Percentiles rank a stretch among this genome's conserved stretches.
phyloP scores from a whole-genome alignment of 2,113 vertebrate genomes.

The Takifugu bimaculatus region DNA sequence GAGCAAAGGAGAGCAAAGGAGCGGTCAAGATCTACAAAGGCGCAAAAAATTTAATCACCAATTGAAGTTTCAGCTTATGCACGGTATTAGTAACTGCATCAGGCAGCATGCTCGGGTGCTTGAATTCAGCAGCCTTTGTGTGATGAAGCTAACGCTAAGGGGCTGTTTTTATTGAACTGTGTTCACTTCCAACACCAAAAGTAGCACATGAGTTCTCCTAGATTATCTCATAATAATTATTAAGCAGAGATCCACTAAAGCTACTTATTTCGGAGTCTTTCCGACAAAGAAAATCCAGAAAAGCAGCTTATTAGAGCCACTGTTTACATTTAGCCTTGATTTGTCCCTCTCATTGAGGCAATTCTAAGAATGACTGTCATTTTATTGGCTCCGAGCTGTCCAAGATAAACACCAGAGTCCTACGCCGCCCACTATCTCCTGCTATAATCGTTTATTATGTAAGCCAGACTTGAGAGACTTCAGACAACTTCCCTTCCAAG shows the following conservation, averaged over 20 bases:
- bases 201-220: too few relatives aligned
- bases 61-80: constrained; percentile 19
- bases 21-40: background rate
- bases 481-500: constrained; percentile 34
- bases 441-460: constrained; percentile 63
- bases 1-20: background rate
- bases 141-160: background rate
- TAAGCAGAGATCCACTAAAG: background rate
- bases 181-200: too few relatives aligned
- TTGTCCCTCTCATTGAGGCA: constrained; percentile 45
- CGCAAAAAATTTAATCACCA: background rate
- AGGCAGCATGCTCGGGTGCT: constrained; percentile 43
- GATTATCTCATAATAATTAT: too few relatives aligned
- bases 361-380: constrained; percentile 48
- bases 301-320: constrained; percentile 21
- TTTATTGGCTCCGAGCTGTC: constrained; percentile 49
- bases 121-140: constrained; percentile 32
- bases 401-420: constrained; percentile 68
- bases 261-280: constrained; percentile 24
- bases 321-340: constrained; percentile 54
- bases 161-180: constrained; percentile 7
- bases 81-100: constrained; percentile 48
- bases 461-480: constrained; percentile 52
- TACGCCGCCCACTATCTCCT: constrained; percentile 48
- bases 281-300: constrained; percentile 17